Evolutionary conservation across 2,888 invertebrate genomes (phyloP), one percentile per base, ranked within the genome.

Genomic region (Mythimna pallens): DNA sequence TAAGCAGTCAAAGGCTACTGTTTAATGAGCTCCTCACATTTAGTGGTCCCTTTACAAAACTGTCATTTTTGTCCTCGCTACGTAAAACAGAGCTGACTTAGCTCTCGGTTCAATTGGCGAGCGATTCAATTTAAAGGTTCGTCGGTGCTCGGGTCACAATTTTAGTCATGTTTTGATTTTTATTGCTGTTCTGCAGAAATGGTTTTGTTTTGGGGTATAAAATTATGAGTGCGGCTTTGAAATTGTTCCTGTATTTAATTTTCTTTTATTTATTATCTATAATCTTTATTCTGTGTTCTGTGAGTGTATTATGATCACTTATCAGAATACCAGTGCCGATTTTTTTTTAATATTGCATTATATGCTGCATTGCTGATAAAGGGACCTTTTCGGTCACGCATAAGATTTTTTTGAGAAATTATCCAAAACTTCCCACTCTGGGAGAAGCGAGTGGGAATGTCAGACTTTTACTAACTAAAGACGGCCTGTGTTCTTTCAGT

Each of bases 71-170:
- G 59, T 63, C 59, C 17, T 43, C 54, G 57, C 22, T 50, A 22
- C 52, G n/a, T 47, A 57, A 59, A 54, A 73, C 52, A 59, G 71
- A 3, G 78, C 86, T 75, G 76, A 80, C 62, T 71, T 43, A 12
- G 71, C 66, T 5, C n/a, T 7, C 40, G 12, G 52, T 34, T 50
- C 78, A 69, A 76, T 76, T 73, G 70, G 65, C 70, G 79, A 65
- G 68, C 79, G 50, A 80, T 83, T 86, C 82, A 86, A 85, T 85
- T 86, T 83, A 64, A 81, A 75, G 85, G 65, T 81, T 65, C 78
- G 47, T 62, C 78, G 86, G 67, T 83, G 73, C 58, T 70, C 61
- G 36, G 36, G 70, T 52, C n/a, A 76, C 47, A 34, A 52, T 71
- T 61, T 74, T 57, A 43, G 40, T 61, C 61, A 63, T 66, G 50